Evolutionary conservation across 2,888 invertebrate species (phyloP).

Genomic region (Macrosiphum euphorbiae): DNA sequence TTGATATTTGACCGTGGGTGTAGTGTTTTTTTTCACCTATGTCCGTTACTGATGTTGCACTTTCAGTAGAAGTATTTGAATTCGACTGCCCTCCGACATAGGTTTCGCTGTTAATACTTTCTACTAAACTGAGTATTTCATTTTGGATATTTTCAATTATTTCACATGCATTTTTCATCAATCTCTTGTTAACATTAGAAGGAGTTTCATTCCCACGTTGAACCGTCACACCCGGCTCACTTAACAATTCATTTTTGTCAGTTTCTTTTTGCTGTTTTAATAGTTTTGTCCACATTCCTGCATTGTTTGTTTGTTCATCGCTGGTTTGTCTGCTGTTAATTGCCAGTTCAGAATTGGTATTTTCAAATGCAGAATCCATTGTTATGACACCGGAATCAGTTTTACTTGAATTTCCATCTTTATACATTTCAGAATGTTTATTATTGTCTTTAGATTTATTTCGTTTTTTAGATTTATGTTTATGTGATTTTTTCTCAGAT

Average conservation of each 20-base stretch:
- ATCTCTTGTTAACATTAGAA: not conserved
- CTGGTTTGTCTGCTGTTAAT: not conserved
- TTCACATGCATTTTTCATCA: not conserved
- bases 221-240: not conserved
- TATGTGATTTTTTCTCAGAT: not conserved
- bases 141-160: not conserved
- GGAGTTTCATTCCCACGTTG: not conserved
- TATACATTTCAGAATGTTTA: not conserved
- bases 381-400: not conserved
- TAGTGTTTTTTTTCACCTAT: not conserved
- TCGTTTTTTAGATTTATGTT: not conserved
- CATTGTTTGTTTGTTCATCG: not conserved
- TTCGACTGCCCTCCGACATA: not conserved
- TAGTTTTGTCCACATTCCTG: not conserved
- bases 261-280: not conserved
- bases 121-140: not conserved
- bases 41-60: not conserved
- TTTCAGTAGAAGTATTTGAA: not conserved
- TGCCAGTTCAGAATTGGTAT: not conserved
- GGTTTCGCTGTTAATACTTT: accelerated
- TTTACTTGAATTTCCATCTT: not conserved
- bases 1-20: not conserved
- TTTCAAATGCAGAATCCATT: not conserved
- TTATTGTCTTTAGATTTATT: not conserved
- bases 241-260: not conserved